These are phyloP conservation scores for Bos taurus DNA, from an alignment of 2,113 vertebrate genomes.

Conservation along the genomic window DNA sequence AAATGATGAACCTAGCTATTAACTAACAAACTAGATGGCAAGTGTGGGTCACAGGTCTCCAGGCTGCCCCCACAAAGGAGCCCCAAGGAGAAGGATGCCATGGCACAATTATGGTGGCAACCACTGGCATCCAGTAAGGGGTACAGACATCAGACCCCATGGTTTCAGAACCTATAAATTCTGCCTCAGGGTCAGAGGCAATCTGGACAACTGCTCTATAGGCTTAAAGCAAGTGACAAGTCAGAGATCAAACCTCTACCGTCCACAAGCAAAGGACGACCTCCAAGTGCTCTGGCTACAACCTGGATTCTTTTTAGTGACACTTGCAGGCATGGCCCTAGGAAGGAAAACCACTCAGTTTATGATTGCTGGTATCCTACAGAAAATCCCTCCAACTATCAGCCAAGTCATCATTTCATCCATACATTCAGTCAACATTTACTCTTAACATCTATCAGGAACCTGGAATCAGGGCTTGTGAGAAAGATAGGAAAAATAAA, in stretches of 20 bases:
- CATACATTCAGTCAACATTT: background rate
- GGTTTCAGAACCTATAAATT: background rate
- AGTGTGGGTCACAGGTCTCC: background rate
- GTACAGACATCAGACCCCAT: background rate
- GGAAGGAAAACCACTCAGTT: background rate
- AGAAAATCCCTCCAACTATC: background rate
- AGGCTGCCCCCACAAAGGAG: background rate
- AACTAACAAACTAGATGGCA: background rate
- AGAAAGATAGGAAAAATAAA: background rate
- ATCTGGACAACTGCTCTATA: background rate
- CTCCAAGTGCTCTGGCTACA: background rate
- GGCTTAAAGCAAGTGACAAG: background rate
- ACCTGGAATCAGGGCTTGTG: background rate
- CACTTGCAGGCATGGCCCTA: background rate
- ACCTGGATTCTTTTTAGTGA: background rate
- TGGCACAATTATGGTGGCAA: fast-evolving
- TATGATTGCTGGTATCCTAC: background rate
- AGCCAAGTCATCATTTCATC: background rate
- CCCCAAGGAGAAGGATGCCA: background rate
- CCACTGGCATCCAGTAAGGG: background rate
- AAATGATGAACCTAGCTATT: background rate
- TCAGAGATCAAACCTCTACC: background rate
- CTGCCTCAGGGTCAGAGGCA: background rate
- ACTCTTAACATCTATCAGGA: background rate
- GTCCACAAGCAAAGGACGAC: background rate